A percentile compares a stretch with the other conserved stretches of the same genome.
Evolutionary conservation across 2,113 vertebrate genomes (phyloP).

Genomic region (Lepisosteus osseus): DNA sequence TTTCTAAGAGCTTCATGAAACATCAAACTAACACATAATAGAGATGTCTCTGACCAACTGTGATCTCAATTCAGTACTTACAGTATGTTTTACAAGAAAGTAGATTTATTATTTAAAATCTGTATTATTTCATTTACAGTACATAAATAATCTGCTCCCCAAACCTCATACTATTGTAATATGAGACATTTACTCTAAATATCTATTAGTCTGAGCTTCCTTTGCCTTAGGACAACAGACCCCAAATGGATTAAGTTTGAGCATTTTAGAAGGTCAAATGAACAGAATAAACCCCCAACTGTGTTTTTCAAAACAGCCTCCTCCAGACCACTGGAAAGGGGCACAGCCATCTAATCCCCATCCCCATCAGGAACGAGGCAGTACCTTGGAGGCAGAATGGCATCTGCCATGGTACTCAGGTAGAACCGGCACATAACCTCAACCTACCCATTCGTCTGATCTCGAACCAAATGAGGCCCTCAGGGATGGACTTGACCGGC

Average conservation of each 20-base stretch:
- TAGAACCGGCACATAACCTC: conserved; percentile 49
- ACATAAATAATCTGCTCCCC: too few species aligned
- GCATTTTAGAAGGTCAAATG: background rate
- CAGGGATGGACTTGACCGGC: conserved; percentile 46
- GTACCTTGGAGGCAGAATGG: conserved; percentile 37
- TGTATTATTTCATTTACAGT: too few species aligned
- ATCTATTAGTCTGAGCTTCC: too few species aligned
- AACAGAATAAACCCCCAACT: conserved; percentile 1
- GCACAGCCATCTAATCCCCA: conserved; percentile 17
- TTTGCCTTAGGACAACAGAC: too few species aligned
- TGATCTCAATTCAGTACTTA: too few species aligned
- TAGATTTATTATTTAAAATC: too few species aligned
- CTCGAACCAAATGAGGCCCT: conserved; percentile 56
- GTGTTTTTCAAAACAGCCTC: conserved; percentile 18
- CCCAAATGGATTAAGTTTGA: background rate
- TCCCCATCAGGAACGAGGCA: conserved; percentile 32
- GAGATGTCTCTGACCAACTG: too few species aligned
- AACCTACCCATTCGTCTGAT: conserved; percentile 56
- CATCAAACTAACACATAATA: too few species aligned
- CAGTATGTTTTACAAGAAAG: too few species aligned
- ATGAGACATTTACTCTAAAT: too few species aligned
- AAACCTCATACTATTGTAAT: too few species aligned
- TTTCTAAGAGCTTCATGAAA: too few species aligned
- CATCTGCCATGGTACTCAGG: conserved; percentile 63
- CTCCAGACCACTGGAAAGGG: conserved; percentile 19